Evolutionary conservation across 2,797 vertebrate species (phyloP).

Genomic region (Rhodeus uyekii): DNA sequence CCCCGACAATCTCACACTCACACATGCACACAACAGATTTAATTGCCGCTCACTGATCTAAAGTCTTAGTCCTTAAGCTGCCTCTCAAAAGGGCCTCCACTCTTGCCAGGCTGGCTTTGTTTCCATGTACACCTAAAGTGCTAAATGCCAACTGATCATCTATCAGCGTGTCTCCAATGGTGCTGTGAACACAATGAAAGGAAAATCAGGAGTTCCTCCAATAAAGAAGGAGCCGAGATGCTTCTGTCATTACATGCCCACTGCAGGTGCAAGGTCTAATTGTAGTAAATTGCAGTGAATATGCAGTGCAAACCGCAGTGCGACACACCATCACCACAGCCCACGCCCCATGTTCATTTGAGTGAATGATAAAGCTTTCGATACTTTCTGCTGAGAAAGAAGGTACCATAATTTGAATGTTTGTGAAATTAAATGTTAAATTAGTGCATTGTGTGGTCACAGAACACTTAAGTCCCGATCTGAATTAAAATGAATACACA

Average conservation of each 20-base stretch:
- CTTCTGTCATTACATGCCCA: conserved; percentile 7
- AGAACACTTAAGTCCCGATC: neutral
- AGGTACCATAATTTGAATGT: neutral
- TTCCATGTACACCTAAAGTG: conserved; percentile 35
- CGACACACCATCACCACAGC: neutral
- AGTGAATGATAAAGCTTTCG: neutral
- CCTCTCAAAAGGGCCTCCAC: conserved; percentile 63
- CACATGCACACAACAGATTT: conserved; percentile 15
- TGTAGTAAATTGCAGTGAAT: conserved; percentile 25
- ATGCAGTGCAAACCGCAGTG: neutral
- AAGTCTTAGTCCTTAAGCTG: conserved; percentile 63
- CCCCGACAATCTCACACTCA: conserved; percentile 37
- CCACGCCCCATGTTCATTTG: neutral
- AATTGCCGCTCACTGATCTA: conserved; percentile 55
- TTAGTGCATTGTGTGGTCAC: neutral
- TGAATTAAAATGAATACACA: neutral
- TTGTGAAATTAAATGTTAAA: conserved; percentile 6
- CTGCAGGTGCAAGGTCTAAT: conserved; percentile 29
- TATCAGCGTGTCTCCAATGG: neutral
- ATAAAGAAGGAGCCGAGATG: neutral
- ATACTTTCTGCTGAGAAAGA: neutral
- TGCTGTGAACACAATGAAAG: conserved; percentile 5
- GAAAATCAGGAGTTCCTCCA: conserved; percentile 1
- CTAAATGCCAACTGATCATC: conserved; percentile 20
- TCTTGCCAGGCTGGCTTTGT: conserved; percentile 59